Conservation (phyloP, 2,113 vertebrate genomes). For the Condylura cristata region DNA sequence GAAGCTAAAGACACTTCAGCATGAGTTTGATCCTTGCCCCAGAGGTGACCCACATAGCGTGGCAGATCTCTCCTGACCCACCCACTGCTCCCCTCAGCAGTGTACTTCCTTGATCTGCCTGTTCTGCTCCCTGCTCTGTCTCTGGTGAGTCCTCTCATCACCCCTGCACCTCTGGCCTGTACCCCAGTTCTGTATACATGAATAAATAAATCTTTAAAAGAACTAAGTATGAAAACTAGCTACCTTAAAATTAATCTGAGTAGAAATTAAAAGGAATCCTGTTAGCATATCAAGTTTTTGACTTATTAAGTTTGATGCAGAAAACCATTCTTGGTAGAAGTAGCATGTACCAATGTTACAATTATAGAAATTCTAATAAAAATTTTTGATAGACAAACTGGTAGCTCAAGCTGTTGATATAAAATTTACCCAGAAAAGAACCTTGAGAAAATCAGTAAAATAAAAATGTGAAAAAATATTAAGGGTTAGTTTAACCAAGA, state of each 20-base stretch:
- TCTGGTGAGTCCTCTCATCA: no score
- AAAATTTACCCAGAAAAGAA: conserved; percentile 13
- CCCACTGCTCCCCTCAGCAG: no score
- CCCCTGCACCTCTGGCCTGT: no score
- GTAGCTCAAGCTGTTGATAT: background rate
- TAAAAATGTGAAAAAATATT: conserved; percentile 6
- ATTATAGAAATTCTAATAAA: background rate
- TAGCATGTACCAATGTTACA: conserved; percentile 4
- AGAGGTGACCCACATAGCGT: no score
- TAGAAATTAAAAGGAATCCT: background rate
- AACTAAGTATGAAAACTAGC: background rate
- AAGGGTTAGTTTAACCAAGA: conserved; percentile 12
- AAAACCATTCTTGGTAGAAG: conserved; percentile 20
- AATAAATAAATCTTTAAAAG: no score
- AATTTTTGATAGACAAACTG: background rate
- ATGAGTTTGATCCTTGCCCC: no score
- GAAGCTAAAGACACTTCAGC: no score
- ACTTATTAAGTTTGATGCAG: background rate
- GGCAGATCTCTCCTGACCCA: no score
- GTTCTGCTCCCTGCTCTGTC: no score
- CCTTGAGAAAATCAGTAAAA: background rate
- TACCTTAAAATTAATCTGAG: background rate
- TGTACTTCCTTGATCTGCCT: no score
- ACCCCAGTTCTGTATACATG: no score
- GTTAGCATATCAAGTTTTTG: background rate